Evolutionary conservation across 2,888 invertebrate species (phyloP), one percentile per base, ranked within the genome.

Genomic region (Physocephala rufipes): DNA sequence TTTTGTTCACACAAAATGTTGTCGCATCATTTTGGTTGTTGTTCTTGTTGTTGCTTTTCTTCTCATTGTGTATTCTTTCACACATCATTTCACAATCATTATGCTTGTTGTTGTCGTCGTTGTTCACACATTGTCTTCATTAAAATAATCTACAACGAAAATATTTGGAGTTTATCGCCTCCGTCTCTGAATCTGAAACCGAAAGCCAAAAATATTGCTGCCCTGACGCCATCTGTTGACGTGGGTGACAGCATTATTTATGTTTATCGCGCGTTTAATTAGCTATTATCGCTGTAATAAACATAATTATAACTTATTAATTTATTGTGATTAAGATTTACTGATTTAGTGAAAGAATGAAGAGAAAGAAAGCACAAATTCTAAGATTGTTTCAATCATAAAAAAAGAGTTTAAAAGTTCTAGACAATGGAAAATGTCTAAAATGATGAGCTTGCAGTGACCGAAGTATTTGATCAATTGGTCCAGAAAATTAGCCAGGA

Each of bases 261-360:
- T 82, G 83, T 81, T 81, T 80, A 83, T 81, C 79, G 81, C 81
- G 81, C 82, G 81, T 81, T 82, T 79, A 82, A 82, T 82, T 77
- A 76, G 78, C 81, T 82, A 82, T 83, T 81, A 83, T 81, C 82
- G 80, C 75, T 79, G 78, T 82, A 83, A 83, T 82, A 81, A 82
- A 79, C 82, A 81, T 82, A 83, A 82, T 83, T 82, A 82, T 82
- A 82, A 78, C 77, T 77, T 81, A 81, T 81, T 83, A 80, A 82
- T 82, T 83, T 82, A 83, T 36, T 36, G 36, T 81, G 77, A 79
- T 76, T 78, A 73, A 82, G 82, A 82, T 82, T 82, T 82, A 82
- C 81, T 36, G 26, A 16, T 7, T 28, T 9, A 58, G 24, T 24
- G 24, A 16, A 58, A 26, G 15, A 12, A 15, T 58, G 26, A 12